Evolutionary conservation across 1,140 invertebrate genomes (phyloP), one percentile per base, ranked within the genome.

Genomic region (Tribolium madens): DNA sequence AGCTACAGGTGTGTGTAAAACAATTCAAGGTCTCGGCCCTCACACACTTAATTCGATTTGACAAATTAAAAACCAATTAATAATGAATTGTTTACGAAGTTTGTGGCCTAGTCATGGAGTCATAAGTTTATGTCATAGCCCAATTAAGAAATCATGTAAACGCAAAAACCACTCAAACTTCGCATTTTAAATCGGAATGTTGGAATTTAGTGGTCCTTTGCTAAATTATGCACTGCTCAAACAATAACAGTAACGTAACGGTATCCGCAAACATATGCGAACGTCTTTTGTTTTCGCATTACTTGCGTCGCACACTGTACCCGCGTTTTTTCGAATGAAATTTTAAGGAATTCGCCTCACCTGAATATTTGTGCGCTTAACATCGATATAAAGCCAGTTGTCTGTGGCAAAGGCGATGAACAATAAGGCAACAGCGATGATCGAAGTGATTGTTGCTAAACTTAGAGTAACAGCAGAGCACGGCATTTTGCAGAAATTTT

Each of bases 361-460:
- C 93, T 96, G 91, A 83, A 97, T 96, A 86, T 92, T 91, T 78
- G 91, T 92, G 80, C 96, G 89, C 86, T 95, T 94, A 76, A 98
- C 95, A 88, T 96, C 94, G 81, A 96, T 94, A 86, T 95, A 94
- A 80, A 96, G 89, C 96, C 96, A 97, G 88, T 97, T 97, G 88
- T 98, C 96, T 84, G 96, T 97, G 82, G 95, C 94, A 87, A 98
- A 97, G 79, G 96, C 94, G 85, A 97, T 97, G 76, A 95, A 93
- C 83, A 98, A 89, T 81, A 97, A 89, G 60, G 95, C 95, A 82
- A 95, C 95, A 79, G 95, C 94, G 81, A 97, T 93, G 84, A 97
- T 96, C 82, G 95, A 95, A 84, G 94, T 93, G 87, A 98, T 96
- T 83, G 96, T 97, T 77, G 96, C 96, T 87, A 97, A 91, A 85